Evolutionary conservation across 2,113 vertebrate species (phyloP).

Genomic region (Ictalurus punctatus): DNA sequence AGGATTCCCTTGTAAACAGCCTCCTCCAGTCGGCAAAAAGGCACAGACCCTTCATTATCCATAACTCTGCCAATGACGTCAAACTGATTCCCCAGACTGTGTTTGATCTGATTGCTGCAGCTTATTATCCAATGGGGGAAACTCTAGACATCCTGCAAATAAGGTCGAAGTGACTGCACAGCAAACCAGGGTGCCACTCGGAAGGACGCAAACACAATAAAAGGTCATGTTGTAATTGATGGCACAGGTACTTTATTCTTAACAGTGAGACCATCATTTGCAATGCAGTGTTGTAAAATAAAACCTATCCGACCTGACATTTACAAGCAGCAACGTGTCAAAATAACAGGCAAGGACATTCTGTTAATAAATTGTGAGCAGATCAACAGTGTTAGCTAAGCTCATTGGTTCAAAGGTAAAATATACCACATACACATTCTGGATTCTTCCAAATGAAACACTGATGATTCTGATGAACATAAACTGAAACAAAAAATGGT

Average conservation of each 20-base stretch:
- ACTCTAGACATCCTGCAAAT: neutral
- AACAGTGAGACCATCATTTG: constrained; percentile 23
- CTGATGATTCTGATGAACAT: neutral
- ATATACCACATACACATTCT: neutral
- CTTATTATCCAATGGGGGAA: constrained; percentile 19
- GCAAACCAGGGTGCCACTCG: neutral
- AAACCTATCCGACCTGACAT: neutral
- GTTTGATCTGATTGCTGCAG: constrained; percentile 13
- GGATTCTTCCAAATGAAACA: neutral
- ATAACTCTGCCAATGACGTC: constrained; percentile 1
- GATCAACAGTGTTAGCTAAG: neutral
- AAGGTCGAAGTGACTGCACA: constrained; percentile 6
- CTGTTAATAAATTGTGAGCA: neutral
- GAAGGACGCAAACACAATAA: neutral
- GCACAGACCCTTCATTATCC: constrained; percentile 25
- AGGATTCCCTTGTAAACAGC: constrained; percentile 11
- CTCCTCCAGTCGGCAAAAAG: neutral
- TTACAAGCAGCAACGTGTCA: neutral
- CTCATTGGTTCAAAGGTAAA: neutral
- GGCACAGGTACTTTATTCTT: constrained; percentile 8
- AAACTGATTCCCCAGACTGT: constrained; percentile 12
- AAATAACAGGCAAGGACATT: neutral
- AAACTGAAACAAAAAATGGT: constrained; percentile 4
- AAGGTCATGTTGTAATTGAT: constrained; percentile 18
- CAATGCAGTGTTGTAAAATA: neutral